Percentiles rank a stretch among this genome's conserved stretches.
Conservation (phyloP, 2,888 invertebrate species). For the Eupithecia dodoneata region DNA sequence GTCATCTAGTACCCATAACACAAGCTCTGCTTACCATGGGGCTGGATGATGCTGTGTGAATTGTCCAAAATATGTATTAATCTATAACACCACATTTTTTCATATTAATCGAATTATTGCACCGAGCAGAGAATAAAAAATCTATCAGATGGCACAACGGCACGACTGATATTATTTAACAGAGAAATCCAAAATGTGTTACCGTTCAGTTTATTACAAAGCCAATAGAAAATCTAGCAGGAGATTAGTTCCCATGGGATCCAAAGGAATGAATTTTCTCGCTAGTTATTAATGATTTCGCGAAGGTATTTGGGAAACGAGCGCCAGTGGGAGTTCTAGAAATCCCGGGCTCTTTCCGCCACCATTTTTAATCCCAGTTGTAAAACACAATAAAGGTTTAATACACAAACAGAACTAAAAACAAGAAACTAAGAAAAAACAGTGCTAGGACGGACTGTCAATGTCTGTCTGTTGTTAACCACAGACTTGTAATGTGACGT, state of each 20-base stretch:
- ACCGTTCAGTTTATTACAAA: background rate
- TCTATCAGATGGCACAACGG: background rate
- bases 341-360: background rate
- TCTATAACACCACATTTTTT: no score
- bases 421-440: no score
- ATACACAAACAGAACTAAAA: no score
- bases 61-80: no score
- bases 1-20: no score
- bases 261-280: background rate
- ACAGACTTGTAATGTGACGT: no score
- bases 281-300: constrained; percentile 1
- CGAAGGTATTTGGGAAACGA: background rate
- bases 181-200: background rate
- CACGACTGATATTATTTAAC: background rate
- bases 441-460: no score
- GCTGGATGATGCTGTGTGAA: no score
- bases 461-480: no score
- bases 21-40: no score
- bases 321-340: background rate
- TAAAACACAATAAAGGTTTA: background rate
- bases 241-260: background rate
- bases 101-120: no score
- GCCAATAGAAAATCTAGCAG: background rate
- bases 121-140: no score
- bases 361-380: background rate